Conservation (phyloP, 2,888 invertebrate genomes). For the Invenusta paracnida region DNA sequence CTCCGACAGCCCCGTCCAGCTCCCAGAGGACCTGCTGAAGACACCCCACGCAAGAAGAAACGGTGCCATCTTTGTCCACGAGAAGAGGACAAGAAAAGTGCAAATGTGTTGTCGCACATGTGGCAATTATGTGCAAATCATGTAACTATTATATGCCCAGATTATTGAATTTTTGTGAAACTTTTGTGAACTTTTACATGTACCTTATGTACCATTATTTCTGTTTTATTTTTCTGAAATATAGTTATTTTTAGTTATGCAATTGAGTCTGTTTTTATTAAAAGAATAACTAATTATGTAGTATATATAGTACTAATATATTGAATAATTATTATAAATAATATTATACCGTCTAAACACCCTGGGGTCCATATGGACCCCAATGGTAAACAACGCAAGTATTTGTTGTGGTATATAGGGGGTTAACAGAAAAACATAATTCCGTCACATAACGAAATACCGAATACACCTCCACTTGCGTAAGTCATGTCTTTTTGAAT, state of each 20-base stretch:
- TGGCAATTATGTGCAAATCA: conserved; percentile 23
- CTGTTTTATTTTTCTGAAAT: neutral
- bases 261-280: neutral
- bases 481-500: too few relatives aligned
- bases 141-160: conserved; percentile 1
- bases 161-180: conserved; percentile 16
- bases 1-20: conserved; percentile 13
- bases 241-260: neutral
- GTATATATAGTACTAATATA: neutral
- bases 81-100: conserved; percentile 26
- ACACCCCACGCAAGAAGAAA: conserved; percentile 26
- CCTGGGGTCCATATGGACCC: neutral
- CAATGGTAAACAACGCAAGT: neutral
- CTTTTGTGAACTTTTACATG: neutral
- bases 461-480: too few relatives aligned
- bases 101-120: conserved; percentile 15
- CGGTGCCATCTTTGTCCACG: conserved; percentile 20
- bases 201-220: neutral
- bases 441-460: too few relatives aligned
- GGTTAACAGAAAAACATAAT: too few relatives aligned
- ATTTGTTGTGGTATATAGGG: neutral
- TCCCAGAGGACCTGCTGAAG: neutral
- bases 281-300: neutral
- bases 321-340: neutral
- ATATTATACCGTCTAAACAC: neutral